Evolutionary conservation across 2,113 vertebrate species (phyloP), one percentile per base, ranked within the genome.

Genomic region (Lophotis ruficrista): DNA sequence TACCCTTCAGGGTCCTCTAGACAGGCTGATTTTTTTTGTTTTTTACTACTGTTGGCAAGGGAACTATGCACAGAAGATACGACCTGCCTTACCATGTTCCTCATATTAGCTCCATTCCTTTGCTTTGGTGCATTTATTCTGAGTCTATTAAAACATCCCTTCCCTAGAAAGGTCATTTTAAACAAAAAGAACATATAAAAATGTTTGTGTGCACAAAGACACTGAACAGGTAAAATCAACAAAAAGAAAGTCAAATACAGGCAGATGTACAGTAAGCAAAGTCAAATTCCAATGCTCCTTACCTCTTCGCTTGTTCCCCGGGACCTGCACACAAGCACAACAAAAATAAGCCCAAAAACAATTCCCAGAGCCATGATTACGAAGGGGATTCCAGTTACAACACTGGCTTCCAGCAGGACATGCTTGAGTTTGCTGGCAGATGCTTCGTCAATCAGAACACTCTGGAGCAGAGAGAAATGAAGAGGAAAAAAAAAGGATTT

Each of bases 301-400:
- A 99, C 99, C 98, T 99, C 98, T 13, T 98, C 98, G 16, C 12
- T 97, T n/a, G 98, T 84, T 41, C 94, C 89, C 53, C 96, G 98
- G 73, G 98, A 98, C 65, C 96, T 97, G 98, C 99, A 99, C 5
- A 97, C 97, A 2, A 99, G 70, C 73, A 98, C 93, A 75, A 98
- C 97, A 92, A 99, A 99, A 83, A 99, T 12, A 56, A 98, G 79
- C n/a, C 99, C 99, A 48, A 99, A 97, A 60, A 98, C 25, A 93
- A 99, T 97, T 28, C 99, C 99, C 0, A 99, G 78, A 3, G 98
- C 98, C 95, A 99, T 98, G 88, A 99, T 93, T 30, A 99, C 97
- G 8, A 99, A 99, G 4, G 99, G 99, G 48, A 99, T 96, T 93
- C 98, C 99, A 84, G 98, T 98, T 83, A 99, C 78, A 18, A 99